These are phyloP conservation scores for Poecilia picta DNA, from an alignment of 2,797 vertebrate species.

Conservation along the genomic window DNA sequence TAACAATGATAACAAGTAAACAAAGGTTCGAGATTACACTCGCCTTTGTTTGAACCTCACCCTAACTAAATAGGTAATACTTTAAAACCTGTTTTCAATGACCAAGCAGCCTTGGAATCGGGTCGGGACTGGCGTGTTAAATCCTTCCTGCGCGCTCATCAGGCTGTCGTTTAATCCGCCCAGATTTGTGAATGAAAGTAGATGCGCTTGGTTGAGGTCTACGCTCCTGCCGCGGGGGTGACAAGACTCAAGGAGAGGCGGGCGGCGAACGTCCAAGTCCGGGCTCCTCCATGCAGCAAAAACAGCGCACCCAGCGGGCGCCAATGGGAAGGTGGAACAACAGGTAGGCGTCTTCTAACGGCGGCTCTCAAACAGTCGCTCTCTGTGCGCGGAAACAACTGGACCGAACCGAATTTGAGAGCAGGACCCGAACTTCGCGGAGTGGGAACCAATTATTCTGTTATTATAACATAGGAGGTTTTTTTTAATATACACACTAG, in stretches of 20 bases:
- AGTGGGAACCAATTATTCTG: neutral
- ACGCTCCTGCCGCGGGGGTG: neutral
- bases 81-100: neutral
- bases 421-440: neutral
- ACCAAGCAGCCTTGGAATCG: neutral
- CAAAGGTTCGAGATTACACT: neutral
- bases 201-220: conserved; percentile 24
- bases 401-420: neutral
- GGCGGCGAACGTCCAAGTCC: conserved; percentile 9
- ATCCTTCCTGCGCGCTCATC: conserved; percentile 4
- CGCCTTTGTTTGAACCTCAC: neutral
- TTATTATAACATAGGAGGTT: neutral
- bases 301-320: conserved; percentile 36
- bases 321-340: conserved; percentile 63
- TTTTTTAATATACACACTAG: neutral
- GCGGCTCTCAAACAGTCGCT: conserved; percentile 17
- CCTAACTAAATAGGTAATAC: neutral
- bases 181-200: conserved; percentile 54
- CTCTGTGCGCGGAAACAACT: neutral
- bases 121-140: neutral
- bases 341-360: conserved; percentile 65
- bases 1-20: neutral
- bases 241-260: neutral
- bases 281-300: conserved; percentile 13
- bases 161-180: neutral